A percentile compares a stretch with the other conserved stretches of the same genome.
These are phyloP conservation scores for Eulemur coronatus DNA, from an alignment of 2,797 vertebrate genomes.

Conservation along the genomic window DNA sequence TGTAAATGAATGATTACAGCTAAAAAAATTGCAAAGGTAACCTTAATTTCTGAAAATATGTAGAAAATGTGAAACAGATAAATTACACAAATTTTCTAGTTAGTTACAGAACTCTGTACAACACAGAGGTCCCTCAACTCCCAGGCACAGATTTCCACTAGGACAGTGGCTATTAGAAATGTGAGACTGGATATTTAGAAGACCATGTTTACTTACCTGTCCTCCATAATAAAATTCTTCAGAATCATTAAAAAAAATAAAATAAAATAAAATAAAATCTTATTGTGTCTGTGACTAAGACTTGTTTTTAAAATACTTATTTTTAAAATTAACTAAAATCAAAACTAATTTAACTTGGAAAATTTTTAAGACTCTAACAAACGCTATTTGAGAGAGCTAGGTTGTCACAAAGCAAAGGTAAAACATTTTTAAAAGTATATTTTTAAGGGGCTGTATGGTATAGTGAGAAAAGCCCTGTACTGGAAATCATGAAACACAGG, in stretches of 20 bases:
- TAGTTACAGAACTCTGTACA: too few relatives aligned
- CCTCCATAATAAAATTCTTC: constrained; percentile 95
- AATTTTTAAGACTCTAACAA: neutral
- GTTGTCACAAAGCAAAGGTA: neutral
- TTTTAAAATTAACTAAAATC: constrained; percentile 12
- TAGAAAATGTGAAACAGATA: neutral
- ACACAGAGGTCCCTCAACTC: neutral
- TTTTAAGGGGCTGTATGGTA: neutral
- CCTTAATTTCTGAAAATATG: neutral
- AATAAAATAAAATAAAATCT: too few relatives aligned
- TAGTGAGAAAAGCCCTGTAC: neutral
- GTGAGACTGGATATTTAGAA: neutral
- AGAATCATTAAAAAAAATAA: constrained; percentile 93
- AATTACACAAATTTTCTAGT: neutral
- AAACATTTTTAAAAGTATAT: neutral
- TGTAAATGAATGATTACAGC: neutral
- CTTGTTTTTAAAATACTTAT: neutral
- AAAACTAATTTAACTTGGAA: neutral
- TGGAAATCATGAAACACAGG: neutral
- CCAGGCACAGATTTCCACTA: neutral
- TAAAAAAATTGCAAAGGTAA: neutral
- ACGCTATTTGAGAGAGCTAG: neutral
- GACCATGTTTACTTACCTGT: constrained; percentile 85
- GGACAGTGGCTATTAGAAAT: fast-evolving
- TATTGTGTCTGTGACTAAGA: neutral